phyloP scores from a whole-genome alignment of 2,797 vertebrate species.

The Sebastes goodei region DNA sequence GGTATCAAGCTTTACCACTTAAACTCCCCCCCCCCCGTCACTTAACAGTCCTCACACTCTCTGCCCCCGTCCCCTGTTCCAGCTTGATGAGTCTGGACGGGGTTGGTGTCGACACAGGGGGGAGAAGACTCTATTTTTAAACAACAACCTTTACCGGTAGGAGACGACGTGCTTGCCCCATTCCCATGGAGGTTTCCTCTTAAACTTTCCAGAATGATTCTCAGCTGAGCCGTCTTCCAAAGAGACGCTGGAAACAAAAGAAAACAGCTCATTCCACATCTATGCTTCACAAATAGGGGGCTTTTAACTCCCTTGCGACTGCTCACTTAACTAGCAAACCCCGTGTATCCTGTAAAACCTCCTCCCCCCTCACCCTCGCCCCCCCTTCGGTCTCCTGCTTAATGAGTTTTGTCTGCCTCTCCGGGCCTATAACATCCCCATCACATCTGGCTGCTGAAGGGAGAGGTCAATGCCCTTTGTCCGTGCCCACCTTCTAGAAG shows the following conservation, averaged over 20 bases:
- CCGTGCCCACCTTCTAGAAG: constrained; percentile 41
- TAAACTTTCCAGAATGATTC: background rate
- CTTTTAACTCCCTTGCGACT: constrained; percentile 22
- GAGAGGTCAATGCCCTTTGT: constrained; percentile 70
- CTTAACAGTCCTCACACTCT: constrained; percentile 27
- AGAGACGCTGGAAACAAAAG: background rate
- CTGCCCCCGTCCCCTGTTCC: constrained; percentile 6
- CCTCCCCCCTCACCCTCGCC: background rate
- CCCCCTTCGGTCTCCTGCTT: constrained; percentile 40
- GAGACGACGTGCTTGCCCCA: constrained; percentile 19
- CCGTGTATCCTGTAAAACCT: constrained; percentile 58
- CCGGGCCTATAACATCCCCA: constrained; percentile 52
- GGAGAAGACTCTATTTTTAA: constrained; percentile 75
- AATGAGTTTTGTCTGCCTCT: constrained; percentile 77
- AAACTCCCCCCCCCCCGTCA: background rate
- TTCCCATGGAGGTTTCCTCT: constrained; percentile 24
- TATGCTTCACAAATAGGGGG: constrained; percentile 5
- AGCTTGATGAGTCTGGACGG: constrained; percentile 25
- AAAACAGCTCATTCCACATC: constrained; percentile 2
- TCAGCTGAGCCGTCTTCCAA: background rate
- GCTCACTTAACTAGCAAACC: constrained; percentile 37
- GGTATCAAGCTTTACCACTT: constrained; percentile 72
- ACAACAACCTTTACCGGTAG: constrained; percentile 61
- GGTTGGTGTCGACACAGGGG: background rate
- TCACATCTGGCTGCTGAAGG: constrained; percentile 71